phyloP scores from a whole-genome alignment of 1,140 invertebrate species.

The Chrysoperla carnea region DNA sequence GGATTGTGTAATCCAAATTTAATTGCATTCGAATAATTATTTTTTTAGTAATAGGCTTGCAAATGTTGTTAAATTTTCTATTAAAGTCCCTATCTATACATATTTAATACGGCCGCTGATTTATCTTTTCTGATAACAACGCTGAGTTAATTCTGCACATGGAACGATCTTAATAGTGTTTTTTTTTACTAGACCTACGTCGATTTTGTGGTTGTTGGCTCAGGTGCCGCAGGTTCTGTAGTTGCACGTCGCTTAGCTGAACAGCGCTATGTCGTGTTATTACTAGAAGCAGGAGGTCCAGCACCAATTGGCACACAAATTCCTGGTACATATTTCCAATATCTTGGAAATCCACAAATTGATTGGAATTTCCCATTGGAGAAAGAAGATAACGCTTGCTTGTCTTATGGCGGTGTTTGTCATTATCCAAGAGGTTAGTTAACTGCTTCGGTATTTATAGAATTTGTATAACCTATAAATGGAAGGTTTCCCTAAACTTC shows the following conservation, averaged over 20 bases:
- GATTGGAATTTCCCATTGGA: constrained; percentile 49
- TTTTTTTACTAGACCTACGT: background rate
- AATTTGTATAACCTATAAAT: background rate
- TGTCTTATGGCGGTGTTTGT: constrained; percentile 25
- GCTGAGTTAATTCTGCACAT: too few species aligned
- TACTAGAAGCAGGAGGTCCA: constrained; percentile 10
- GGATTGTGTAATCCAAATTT: too few species aligned
- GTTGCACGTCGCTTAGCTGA: constrained; percentile 10
- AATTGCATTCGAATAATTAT: too few species aligned
- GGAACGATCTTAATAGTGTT: too few species aligned
- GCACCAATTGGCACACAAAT: constrained; percentile 13
- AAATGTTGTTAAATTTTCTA: too few species aligned
- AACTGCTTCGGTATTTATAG: constrained; percentile 32
- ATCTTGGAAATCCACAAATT: constrained; percentile 30
- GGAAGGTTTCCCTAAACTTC: too few species aligned
- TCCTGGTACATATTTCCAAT: constrained; percentile 32
- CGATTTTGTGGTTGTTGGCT: constrained; percentile 14
- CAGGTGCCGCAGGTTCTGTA: constrained; percentile 10
- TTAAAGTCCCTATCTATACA: too few species aligned
- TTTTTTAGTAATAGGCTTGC: too few species aligned
- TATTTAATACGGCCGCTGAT: too few species aligned
- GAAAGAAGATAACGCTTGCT: constrained; percentile 36
- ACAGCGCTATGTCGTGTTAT: constrained; percentile 8
- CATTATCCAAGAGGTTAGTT: constrained; percentile 35
- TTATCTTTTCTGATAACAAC: too few species aligned